Percentiles rank a stretch among this genome's conserved stretches.
These are phyloP conservation scores for Euzetes globulus DNA, from an alignment of 2,888 invertebrate genomes.

Conservation along the genomic window DNA sequence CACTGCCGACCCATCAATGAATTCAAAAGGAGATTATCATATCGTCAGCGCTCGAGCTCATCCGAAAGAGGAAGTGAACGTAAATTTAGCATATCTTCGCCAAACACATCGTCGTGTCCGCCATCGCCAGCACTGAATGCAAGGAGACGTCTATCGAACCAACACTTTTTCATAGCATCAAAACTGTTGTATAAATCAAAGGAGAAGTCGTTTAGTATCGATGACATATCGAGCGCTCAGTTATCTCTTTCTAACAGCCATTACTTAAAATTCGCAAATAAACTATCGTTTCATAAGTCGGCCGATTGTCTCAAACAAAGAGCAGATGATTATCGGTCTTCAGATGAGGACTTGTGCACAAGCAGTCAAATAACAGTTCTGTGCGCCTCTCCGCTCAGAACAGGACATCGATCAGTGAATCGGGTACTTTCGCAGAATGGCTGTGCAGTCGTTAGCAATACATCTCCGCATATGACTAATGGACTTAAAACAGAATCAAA, in stretches of 20 bases:
- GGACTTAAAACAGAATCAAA: constrained; percentile 38
- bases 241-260: constrained; percentile 39
- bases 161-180: constrained; percentile 34
- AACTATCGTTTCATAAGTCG: constrained; percentile 38
- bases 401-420: neutral
- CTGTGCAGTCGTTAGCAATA: constrained; percentile 27
- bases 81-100: constrained; percentile 21
- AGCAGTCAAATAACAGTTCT: constrained; percentile 35
- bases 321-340: constrained; percentile 18
- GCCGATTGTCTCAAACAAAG: constrained; percentile 39
- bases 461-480: constrained; percentile 36
- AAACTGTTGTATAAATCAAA: constrained; percentile 39
- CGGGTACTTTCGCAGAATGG: neutral
- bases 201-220: constrained; percentile 41
- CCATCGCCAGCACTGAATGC: neutral
- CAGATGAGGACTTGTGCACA: constrained; percentile 39
- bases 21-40: constrained; percentile 18
- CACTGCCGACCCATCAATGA: neutral
- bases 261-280: constrained; percentile 39
- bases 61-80: neutral
- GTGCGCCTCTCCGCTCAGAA: constrained; percentile 15
- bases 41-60: constrained; percentile 26
- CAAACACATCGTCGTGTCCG: constrained; percentile 15
- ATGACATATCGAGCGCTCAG: constrained; percentile 40
- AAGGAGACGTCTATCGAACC: neutral